A percentile compares a stretch with the other conserved stretches of the same genome.
Evolutionary conservation across 1,140 invertebrate species (phyloP).

Genomic region (Steinernema feltiae): DNA sequence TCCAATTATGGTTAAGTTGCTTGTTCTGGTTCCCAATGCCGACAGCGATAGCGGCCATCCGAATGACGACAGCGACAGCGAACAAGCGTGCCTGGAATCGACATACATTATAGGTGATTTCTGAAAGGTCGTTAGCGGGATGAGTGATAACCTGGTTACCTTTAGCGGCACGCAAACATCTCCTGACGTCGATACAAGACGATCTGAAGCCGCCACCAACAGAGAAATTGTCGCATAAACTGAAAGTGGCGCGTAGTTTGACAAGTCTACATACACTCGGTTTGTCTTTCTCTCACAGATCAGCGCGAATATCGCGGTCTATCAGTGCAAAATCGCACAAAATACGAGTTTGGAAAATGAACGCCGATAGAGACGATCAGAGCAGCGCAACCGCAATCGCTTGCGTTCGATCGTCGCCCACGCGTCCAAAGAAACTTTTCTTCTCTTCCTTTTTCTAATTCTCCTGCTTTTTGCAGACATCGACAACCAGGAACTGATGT

Average conservation of each 20-base stretch:
- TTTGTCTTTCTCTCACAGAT: not conserved
- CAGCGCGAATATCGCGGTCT: not conserved
- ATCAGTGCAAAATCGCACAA: not conserved
- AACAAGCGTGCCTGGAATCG: not conserved
- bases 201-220: too few relatives aligned
- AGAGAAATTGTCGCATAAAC: not conserved
- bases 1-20: not conserved
- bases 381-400: not conserved
- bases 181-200: too few relatives aligned
- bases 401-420: not conserved
- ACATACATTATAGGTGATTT: not conserved
- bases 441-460: not conserved
- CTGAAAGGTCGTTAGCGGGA: too few relatives aligned
- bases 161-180: too few relatives aligned
- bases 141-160: too few relatives aligned
- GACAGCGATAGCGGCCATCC: slow-evolving; percentile 4
- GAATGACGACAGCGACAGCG: slow-evolving; percentile 7
- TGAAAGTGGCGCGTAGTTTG: not conserved
- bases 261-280: not conserved
- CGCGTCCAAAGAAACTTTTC: not conserved
- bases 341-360: not conserved
- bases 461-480: not conserved
- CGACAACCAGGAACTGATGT: not conserved
- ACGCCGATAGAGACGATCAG: slow-evolving; percentile 8
- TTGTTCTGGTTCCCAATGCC: not conserved